Conservation (phyloP, 2,113 vertebrate species). For the Crotalus horridus region DNA sequence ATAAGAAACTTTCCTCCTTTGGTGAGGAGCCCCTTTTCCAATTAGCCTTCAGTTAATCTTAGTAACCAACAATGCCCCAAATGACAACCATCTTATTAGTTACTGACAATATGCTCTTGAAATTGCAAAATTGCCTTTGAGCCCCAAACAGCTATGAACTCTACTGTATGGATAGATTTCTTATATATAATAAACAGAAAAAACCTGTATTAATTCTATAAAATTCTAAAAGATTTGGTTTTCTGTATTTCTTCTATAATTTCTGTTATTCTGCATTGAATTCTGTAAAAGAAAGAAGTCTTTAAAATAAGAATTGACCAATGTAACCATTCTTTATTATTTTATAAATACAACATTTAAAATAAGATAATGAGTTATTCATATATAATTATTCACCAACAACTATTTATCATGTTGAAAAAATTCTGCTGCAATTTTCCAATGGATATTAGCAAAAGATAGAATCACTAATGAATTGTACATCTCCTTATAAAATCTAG, state of each 20-base stretch:
- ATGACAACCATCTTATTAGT: background rate
- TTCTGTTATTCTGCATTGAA: background rate
- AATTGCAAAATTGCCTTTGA: background rate
- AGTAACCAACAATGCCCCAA: background rate
- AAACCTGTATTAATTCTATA: background rate
- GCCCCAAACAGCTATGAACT: background rate
- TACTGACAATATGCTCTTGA: background rate
- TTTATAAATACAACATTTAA: background rate
- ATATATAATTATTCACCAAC: background rate
- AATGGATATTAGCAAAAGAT: constrained; percentile 38
- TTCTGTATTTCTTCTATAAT: background rate
- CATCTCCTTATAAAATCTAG: constrained; percentile 48
- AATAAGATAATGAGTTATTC: background rate
- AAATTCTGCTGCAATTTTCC: constrained; percentile 13
- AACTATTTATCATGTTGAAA: background rate
- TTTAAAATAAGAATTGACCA: background rate
- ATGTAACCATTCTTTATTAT: background rate
- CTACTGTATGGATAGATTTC: background rate
- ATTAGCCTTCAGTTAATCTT: background rate
- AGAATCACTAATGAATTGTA: constrained; percentile 40
- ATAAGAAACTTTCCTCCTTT: background rate
- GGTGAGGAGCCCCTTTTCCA: background rate
- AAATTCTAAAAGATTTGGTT: background rate
- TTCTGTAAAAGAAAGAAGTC: background rate
- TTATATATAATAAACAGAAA: background rate